These are phyloP conservation scores for Drosophila bocqueti DNA, from an alignment of 1,140 invertebrate genomes.

Conservation along the genomic window DNA sequence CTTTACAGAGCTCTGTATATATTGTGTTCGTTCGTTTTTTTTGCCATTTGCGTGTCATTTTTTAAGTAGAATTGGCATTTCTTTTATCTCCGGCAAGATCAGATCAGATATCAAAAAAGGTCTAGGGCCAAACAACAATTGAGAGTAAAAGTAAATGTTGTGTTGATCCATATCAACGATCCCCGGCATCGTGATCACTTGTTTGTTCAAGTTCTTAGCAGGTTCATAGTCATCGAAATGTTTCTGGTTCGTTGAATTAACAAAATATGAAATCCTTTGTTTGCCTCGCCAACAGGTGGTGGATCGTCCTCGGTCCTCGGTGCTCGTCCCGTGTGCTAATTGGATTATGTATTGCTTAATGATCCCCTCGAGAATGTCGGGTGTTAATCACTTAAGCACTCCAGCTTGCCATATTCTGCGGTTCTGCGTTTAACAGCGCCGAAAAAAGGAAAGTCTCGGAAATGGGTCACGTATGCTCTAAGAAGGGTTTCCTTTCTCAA, in stretches of 20 bases:
- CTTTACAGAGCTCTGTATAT: constrained; percentile 7
- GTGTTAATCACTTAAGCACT: constrained; percentile 70
- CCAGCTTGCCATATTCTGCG: constrained; percentile 54
- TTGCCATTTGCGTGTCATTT: constrained; percentile 81
- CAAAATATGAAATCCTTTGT: constrained; percentile 73
- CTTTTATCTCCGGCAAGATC: constrained; percentile 48
- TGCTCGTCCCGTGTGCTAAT: constrained; percentile 54
- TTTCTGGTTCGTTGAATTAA: constrained; percentile 78
- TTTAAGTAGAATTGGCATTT: constrained; percentile 77
- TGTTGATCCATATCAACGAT: constrained; percentile 56
- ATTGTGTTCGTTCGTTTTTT: constrained; percentile 18
- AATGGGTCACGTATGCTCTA: constrained; percentile 24
- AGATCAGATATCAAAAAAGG: constrained; percentile 78
- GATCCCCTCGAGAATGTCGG: constrained; percentile 53
- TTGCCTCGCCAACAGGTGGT: constrained; percentile 63
- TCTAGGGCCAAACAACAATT: constrained; percentile 40
- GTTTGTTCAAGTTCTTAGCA: constrained; percentile 80
- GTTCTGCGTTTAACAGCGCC: constrained; percentile 37
- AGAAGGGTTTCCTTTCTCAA: background rate
- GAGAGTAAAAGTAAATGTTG: constrained; percentile 80
- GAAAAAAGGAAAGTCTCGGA: constrained; percentile 69
- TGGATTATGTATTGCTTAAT: constrained; percentile 80
- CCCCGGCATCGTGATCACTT: constrained; percentile 68
- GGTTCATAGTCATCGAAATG: constrained; percentile 61
- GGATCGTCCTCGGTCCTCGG: constrained; percentile 31